Evolutionary conservation across 2,797 vertebrate genomes (phyloP).

Genomic region (Enteromius radiatus): DNA sequence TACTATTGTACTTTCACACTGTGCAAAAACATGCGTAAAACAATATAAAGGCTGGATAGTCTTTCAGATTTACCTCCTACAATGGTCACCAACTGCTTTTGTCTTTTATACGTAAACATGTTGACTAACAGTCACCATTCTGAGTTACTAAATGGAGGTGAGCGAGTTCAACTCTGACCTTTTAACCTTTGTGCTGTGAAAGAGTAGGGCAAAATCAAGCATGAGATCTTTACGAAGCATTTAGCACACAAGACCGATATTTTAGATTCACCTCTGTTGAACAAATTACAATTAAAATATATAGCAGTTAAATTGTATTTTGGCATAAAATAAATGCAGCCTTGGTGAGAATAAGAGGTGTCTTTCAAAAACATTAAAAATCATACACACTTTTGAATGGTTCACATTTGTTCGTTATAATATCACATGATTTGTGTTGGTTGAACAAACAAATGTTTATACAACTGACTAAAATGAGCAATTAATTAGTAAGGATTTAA

Average conservation of each 20-base stretch:
- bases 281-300: background rate
- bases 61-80: background rate
- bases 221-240: background rate
- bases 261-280: background rate
- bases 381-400: background rate
- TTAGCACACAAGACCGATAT: background rate
- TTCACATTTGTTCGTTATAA: background rate
- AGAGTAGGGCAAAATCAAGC: background rate
- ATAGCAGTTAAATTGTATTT: background rate
- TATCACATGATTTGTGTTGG: background rate
- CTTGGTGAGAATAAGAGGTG: background rate
- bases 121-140: conserved; percentile 33
- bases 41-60: background rate
- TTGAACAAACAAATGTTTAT: background rate
- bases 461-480: background rate
- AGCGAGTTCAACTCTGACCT: conserved; percentile 42
- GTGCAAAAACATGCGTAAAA: background rate
- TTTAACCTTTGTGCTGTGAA: conserved; percentile 43
- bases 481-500: background rate
- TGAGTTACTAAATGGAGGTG: conserved; percentile 17
- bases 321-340: background rate
- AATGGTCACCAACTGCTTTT: background rate
- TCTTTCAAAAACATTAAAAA: conserved; percentile 1
- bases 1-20: background rate
- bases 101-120: conserved; percentile 19